Evolutionary conservation across 2,113 vertebrate genomes (phyloP).

Genomic region (Gambusia affinis): DNA sequence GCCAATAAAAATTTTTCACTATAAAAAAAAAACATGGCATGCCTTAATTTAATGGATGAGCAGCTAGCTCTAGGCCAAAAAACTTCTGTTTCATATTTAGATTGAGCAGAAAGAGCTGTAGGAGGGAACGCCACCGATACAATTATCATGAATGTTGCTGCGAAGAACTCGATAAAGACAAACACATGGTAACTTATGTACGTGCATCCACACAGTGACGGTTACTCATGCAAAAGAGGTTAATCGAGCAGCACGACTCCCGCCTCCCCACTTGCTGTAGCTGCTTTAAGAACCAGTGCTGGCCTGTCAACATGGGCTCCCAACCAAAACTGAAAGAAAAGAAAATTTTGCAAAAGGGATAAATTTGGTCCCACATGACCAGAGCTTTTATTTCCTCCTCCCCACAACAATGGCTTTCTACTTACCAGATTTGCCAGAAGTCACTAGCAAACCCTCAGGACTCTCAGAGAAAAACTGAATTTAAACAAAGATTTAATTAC

Average conservation of each 20-base stretch:
- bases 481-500: not conserved
- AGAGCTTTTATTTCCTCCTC: not conserved
- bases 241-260: conserved; percentile 48
- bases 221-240: conserved; percentile 62
- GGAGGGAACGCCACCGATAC: no score
- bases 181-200: not conserved
- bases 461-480: not conserved
- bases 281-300: no score
- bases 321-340: not conserved
- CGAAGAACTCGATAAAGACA: not conserved
- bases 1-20: conserved; percentile 41
- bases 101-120: not conserved
- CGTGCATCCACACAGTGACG: conserved; percentile 8
- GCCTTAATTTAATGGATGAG: conserved; percentile 36
- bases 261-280: not conserved
- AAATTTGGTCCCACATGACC: no score
- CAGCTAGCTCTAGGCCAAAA: not conserved
- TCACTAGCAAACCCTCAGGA: no score
- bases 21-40: conserved; percentile 24
- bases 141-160: no score
- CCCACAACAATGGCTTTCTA: not conserved
- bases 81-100: not conserved
- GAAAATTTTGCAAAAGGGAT: no score
- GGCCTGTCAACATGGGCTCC: not conserved
- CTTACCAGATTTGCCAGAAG: not conserved